Percentiles rank a stretch among this genome's conserved stretches.
phyloP scores from a whole-genome alignment of 2,888 invertebrate genomes.

The Caenorhabditis zanzibari region DNA sequence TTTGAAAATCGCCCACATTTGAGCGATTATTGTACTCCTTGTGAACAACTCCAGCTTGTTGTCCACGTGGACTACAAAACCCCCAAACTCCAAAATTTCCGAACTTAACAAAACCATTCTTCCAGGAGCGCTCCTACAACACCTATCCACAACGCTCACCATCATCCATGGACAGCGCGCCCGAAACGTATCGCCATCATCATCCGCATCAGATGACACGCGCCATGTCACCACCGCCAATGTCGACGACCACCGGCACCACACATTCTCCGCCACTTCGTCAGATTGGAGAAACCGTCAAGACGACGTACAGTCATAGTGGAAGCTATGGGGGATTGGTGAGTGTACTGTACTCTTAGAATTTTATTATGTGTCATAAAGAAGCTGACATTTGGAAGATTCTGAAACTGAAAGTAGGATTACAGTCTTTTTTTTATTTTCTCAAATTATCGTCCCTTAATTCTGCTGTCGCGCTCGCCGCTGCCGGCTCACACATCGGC shows the following conservation, averaged over 20 bases:
- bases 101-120: not conserved
- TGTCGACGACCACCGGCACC: conserved; percentile 36
- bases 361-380: too few relatives aligned
- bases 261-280: conserved; percentile 63
- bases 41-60: too few relatives aligned
- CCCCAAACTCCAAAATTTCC: not conserved
- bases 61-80: too few relatives aligned
- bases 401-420: too few relatives aligned
- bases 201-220: conserved; percentile 39
- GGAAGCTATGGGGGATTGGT: conserved; percentile 61
- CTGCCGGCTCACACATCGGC: too few relatives aligned
- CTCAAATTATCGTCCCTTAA: too few relatives aligned
- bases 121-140: conserved; percentile 75
- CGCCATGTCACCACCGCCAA: conserved; percentile 66
- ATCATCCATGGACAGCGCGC: conserved; percentile 76
- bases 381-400: too few relatives aligned
- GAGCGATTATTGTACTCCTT: too few relatives aligned
- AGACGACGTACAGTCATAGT: conserved; percentile 56
- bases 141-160: conserved; percentile 79
- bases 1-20: too few relatives aligned
- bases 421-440: too few relatives aligned
- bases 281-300: conserved; percentile 61
- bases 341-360: conserved; percentile 3
- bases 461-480: too few relatives aligned
- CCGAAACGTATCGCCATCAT: conserved; percentile 67